phyloP scores from a whole-genome alignment of 2,888 invertebrate genomes.

The Apodemia duryi region DNA sequence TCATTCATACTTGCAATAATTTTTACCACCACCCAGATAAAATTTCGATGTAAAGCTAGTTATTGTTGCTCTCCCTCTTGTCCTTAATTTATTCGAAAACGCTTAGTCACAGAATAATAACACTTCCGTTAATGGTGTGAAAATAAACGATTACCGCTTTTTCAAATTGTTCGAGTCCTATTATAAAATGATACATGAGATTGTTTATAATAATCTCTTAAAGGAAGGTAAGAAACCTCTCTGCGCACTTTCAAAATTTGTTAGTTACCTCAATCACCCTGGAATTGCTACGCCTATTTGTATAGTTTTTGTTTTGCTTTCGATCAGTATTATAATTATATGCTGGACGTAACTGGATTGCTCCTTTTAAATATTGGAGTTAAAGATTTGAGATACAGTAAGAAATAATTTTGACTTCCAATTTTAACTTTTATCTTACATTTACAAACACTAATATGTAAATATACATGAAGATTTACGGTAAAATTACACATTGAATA shows the following conservation, averaged over 20 bases:
- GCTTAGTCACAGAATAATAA: slow-evolving; percentile 69
- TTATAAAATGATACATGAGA: background rate
- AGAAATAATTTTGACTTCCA: no score
- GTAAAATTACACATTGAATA: no score
- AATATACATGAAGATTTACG: no score
- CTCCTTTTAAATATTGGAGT: no score
- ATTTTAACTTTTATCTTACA: no score
- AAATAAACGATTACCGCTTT: slow-evolving; percentile 9
- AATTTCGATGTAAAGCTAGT: slow-evolving; percentile 49
- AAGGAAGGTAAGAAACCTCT: background rate
- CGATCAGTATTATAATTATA: no score
- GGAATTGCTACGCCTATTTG: no score
- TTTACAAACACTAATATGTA: no score
- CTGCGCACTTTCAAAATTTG: background rate
- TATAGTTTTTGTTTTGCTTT: no score
- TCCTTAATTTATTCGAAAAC: slow-evolving; percentile 49
- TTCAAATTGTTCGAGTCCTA: background rate
- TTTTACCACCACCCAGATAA: slow-evolving; percentile 42
- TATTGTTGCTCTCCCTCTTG: slow-evolving; percentile 59
- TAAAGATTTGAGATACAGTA: no score
- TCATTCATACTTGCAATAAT: slow-evolving; percentile 54
- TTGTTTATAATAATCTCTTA: background rate
- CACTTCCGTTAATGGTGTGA: slow-evolving; percentile 31
- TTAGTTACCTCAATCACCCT: no score
- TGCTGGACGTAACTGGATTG: no score